Percentiles rank a stretch among this genome's conserved stretches.
Conservation (phyloP, 2,113 vertebrate species). For the Eira barbara region DNA sequence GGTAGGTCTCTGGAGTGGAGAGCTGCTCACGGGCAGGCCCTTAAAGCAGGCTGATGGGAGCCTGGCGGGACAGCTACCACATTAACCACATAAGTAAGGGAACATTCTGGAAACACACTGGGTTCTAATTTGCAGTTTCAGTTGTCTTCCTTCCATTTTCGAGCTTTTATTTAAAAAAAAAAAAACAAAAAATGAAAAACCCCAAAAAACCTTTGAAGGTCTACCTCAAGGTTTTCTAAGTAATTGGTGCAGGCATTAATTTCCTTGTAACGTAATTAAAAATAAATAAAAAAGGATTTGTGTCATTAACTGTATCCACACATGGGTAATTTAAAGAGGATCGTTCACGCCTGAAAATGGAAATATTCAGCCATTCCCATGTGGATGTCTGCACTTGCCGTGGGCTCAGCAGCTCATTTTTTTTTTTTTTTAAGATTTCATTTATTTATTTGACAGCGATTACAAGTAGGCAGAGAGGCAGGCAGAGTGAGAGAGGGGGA, state of each 20-base stretch:
- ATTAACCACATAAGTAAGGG: accelerated
- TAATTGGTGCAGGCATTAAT: background rate
- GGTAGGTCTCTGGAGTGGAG: background rate
- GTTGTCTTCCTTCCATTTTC: background rate
- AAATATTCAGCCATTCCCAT: background rate
- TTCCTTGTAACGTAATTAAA: background rate
- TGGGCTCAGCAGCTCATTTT: background rate
- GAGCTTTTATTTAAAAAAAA: background rate
- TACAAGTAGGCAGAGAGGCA: too few species aligned
- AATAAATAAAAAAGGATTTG: background rate
- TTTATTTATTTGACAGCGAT: too few species aligned
- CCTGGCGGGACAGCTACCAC: background rate
- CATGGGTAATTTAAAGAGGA: background rate
- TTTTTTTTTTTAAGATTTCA: too few species aligned
- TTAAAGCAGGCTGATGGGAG: background rate
- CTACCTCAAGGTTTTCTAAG: background rate
- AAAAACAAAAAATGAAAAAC: too few species aligned
- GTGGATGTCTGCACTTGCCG: accelerated
- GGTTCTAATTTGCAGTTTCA: background rate
- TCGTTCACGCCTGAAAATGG: background rate
- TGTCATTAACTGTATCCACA: background rate
- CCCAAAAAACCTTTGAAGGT: background rate
- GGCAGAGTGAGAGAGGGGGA: too few species aligned
- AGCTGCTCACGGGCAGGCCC: background rate
- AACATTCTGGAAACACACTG: background rate